Conservation (phyloP, 2,113 vertebrate genomes). For the Rutilus rutilus region DNA sequence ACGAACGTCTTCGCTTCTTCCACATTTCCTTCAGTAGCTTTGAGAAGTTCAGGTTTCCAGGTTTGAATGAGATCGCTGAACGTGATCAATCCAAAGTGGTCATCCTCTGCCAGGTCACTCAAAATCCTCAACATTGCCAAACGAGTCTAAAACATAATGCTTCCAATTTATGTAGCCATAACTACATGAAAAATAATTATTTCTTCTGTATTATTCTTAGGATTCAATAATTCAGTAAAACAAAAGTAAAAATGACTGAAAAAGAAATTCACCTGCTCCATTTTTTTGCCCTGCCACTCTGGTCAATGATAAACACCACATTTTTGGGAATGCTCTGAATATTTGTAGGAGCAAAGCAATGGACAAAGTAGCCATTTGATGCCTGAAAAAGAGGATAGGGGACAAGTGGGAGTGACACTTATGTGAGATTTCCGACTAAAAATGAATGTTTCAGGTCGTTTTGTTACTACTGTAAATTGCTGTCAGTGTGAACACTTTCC, state of each 20-base stretch:
- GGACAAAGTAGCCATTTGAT: slow-evolving; percentile 86
- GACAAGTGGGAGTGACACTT: no score
- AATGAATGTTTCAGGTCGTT: not conserved
- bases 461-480: no score
- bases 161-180: no score
- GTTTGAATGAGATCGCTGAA: slow-evolving; percentile 72
- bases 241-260: not conserved
- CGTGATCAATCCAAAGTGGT: slow-evolving; percentile 86
- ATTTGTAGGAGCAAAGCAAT: slow-evolving; percentile 88
- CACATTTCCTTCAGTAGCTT: slow-evolving; percentile 80
- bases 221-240: no score
- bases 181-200: no score
- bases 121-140: slow-evolving; percentile 86
- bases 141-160: slow-evolving; percentile 76
- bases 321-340: slow-evolving; percentile 85
- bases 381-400: slow-evolving; percentile 67
- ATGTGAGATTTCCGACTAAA: no score
- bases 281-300: slow-evolving; percentile 82
- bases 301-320: slow-evolving; percentile 89
- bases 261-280: slow-evolving; percentile 79
- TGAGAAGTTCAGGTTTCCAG: slow-evolving; percentile 84
- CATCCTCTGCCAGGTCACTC: slow-evolving; percentile 79
- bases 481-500: no score
- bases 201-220: no score
- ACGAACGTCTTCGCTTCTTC: slow-evolving; percentile 80